phyloP scores from a whole-genome alignment of 2,797 vertebrate genomes.

The Acrossocheilus fasciatus region DNA sequence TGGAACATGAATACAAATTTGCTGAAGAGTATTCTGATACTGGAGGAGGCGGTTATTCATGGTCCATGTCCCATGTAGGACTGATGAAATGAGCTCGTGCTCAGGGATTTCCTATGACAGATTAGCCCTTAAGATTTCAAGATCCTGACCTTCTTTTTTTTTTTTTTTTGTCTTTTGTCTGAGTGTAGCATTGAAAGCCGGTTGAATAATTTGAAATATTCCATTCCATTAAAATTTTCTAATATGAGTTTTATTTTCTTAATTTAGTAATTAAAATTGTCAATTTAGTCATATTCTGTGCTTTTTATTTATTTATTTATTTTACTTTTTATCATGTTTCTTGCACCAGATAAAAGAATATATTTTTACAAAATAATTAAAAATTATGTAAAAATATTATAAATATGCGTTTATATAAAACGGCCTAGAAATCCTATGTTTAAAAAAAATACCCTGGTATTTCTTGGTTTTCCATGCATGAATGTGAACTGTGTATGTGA shows the following conservation, averaged over 20 bases:
- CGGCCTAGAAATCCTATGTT: not conserved
- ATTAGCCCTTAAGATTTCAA: conserved; percentile 42
- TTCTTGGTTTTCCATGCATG: not conserved
- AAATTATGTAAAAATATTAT: not conserved
- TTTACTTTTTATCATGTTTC: too few species aligned
- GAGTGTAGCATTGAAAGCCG: not conserved
- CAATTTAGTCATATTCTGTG: not conserved
- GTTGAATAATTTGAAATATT: conserved; percentile 1
- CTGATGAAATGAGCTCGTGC: conserved; percentile 53
- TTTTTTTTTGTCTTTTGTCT: conserved; percentile 2
- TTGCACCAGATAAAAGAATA: not conserved
- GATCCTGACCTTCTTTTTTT: conserved; percentile 18
- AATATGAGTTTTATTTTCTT: not conserved
- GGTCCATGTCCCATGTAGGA: conserved; percentile 43
- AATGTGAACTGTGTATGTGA: not conserved
- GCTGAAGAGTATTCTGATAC: conserved; percentile 36
- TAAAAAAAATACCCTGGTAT: not conserved
- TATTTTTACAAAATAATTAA: not conserved
- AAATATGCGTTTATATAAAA: not conserved
- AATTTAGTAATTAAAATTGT: not conserved
- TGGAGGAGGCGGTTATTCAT: conserved; percentile 55
- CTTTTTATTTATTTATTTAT: too few species aligned
- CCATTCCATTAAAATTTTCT: not conserved
- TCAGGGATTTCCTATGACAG: conserved; percentile 37
- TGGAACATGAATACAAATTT: conserved; percentile 61